Evolutionary conservation across 1,140 invertebrate species (phyloP).

Genomic region (Chironomus striatipennis): DNA sequence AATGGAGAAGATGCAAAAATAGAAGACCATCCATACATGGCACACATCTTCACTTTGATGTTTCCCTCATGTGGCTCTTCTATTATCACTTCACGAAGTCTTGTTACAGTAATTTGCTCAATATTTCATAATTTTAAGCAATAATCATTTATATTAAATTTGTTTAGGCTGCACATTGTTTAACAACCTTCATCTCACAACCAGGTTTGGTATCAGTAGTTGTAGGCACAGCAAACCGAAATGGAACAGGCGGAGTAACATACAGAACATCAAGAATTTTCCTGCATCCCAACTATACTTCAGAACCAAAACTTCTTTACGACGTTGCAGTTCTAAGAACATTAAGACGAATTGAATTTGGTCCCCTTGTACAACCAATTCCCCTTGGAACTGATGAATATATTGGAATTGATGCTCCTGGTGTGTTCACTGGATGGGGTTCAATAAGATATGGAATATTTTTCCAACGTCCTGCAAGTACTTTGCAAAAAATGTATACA

Average conservation of each 20-base stretch:
- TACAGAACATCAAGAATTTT: background rate
- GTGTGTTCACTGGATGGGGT: background rate
- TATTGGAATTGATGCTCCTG: background rate
- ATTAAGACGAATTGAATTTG: background rate
- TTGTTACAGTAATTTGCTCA: background rate
- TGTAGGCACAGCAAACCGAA: background rate
- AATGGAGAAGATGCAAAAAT: background rate
- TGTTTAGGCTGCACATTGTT: background rate
- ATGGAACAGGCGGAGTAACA: background rate
- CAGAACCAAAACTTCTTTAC: background rate
- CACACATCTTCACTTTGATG: background rate
- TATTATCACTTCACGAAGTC: background rate
- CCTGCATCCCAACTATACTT: background rate
- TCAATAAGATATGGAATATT: background rate
- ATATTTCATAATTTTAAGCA: background rate
- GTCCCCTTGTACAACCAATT: background rate
- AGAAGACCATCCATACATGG: background rate
- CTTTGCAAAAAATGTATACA: background rate
- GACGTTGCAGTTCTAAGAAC: background rate
- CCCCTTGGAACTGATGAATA: background rate
- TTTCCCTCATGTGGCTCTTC: background rate
- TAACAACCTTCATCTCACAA: background rate
- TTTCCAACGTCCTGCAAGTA: background rate
- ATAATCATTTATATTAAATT: background rate
- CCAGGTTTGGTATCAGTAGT: background rate